Evolutionary conservation across 2,113 vertebrate genomes (phyloP).

Genomic region (Lampris incognitus): DNA sequence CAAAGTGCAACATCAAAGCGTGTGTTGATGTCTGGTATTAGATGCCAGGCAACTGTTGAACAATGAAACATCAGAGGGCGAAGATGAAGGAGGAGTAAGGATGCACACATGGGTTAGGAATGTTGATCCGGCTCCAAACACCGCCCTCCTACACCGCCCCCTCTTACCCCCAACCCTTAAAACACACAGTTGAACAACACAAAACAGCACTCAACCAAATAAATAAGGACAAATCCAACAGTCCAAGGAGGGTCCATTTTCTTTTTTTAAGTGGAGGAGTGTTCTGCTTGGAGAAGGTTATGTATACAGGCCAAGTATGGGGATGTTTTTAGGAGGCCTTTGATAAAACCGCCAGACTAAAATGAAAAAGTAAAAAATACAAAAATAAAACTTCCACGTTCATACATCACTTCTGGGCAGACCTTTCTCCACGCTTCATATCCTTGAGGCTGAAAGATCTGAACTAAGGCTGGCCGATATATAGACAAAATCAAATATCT

Average conservation of each 20-base stretch:
- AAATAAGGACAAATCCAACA: conserved; percentile 32
- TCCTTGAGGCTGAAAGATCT: conserved; percentile 34
- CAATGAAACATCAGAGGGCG: conserved; percentile 71
- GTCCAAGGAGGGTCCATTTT: conserved; percentile 36
- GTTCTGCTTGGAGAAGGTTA: conserved; percentile 37
- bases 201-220: conserved; percentile 57
- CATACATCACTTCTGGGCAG: not conserved
- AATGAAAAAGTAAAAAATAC: too few species aligned
- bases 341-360: conserved; percentile 16
- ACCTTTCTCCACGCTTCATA: conserved; percentile 63
- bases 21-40: conserved; percentile 62
- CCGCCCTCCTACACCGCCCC: conserved; percentile 5
- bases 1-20: conserved; percentile 84
- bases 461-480: too few species aligned
- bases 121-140: conserved; percentile 63
- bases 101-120: conserved; percentile 78
- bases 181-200: conserved; percentile 33
- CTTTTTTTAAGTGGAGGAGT: conserved; percentile 35
- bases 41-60: conserved; percentile 82
- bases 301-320: conserved; percentile 41
- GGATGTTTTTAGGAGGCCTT: conserved; percentile 41
- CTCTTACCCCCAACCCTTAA: too few species aligned
- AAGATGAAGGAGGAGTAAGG: conserved; percentile 80
- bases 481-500: too few species aligned
- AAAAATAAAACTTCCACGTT: too few species aligned